phyloP scores from a whole-genome alignment of 2,113 vertebrate species.

The Grallaria varia region DNA sequence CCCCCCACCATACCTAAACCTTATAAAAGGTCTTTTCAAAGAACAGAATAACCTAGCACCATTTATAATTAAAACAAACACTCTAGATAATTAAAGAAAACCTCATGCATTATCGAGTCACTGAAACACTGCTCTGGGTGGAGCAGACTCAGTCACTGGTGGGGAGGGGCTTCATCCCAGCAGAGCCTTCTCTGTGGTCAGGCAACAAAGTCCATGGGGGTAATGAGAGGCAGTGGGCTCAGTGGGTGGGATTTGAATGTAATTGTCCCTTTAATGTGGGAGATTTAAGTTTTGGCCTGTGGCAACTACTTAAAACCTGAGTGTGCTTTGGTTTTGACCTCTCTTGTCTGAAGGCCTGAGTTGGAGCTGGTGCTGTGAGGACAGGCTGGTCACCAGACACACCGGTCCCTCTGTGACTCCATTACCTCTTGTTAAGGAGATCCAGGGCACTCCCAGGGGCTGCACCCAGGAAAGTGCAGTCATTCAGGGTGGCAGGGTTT shows the following conservation, averaged over 20 bases:
- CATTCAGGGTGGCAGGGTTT: neutral
- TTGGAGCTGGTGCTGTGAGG: neutral
- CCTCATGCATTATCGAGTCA: neutral
- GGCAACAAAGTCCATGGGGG: accelerated
- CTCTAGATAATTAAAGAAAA: neutral
- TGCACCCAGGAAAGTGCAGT: neutral
- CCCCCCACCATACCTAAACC: neutral
- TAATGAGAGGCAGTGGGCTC: neutral
- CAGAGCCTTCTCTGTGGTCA: neutral
- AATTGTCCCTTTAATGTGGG: neutral
- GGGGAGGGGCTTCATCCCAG: neutral
- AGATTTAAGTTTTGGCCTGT: neutral
- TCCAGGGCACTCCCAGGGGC: neutral
- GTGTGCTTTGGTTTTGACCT: neutral
- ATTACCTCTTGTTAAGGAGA: neutral
- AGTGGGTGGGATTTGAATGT: neutral
- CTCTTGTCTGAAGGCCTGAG: neutral
- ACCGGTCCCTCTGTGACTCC: neutral
- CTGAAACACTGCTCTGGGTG: neutral
- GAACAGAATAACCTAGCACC: neutral
- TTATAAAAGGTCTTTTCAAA: neutral
- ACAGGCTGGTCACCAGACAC: neutral
- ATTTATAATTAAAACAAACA: neutral
- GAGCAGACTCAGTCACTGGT: neutral
- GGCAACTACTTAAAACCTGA: neutral